These are phyloP conservation scores for Malachius bipustulatus DNA, from an alignment of 2,888 invertebrate species.

Conservation along the genomic window DNA sequence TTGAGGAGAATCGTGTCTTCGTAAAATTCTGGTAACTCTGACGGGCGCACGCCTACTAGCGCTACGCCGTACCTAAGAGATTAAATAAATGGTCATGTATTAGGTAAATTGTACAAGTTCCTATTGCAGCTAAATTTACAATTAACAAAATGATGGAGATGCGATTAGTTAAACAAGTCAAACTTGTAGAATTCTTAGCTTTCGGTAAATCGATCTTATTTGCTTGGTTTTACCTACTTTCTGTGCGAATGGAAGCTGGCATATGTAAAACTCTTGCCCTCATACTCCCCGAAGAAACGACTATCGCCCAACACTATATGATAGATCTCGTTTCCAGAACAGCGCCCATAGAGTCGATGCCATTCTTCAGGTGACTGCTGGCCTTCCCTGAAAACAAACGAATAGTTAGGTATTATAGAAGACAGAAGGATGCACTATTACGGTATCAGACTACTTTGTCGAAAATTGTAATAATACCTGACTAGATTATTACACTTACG, in stretches of 20 bases:
- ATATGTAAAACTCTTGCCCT: conserved; percentile 98
- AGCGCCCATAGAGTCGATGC: conserved; percentile 96
- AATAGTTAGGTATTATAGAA: too few relatives aligned
- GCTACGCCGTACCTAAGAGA: conserved; percentile 80
- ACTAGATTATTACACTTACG: too few relatives aligned
- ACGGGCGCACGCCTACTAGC: conserved; percentile 87
- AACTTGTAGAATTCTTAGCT: too few relatives aligned
- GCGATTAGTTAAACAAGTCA: too few relatives aligned
- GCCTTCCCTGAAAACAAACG: conserved; percentile 64
- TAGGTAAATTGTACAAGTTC: too few relatives aligned
- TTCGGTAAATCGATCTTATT: too few relatives aligned
- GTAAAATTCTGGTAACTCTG: conserved; percentile 86
- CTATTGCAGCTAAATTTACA: too few relatives aligned
- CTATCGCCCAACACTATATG: conserved; percentile 92
- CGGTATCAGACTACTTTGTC: too few relatives aligned
- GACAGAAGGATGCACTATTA: too few relatives aligned
- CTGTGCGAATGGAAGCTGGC: conserved; percentile 98
- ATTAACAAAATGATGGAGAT: too few relatives aligned
- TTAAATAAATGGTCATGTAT: too few relatives aligned
- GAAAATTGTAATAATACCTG: too few relatives aligned
- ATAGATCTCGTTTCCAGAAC: conserved; percentile 98
- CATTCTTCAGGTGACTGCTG: conserved; percentile 94
- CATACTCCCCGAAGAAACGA: conserved; percentile 95
- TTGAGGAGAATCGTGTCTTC: conserved; percentile 92
- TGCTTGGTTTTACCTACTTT: conserved; percentile 62